Evolutionary conservation across 2,797 vertebrate species (phyloP), one percentile per base, ranked within the genome.

Genomic region (Rhinatrema bivittatum): DNA sequence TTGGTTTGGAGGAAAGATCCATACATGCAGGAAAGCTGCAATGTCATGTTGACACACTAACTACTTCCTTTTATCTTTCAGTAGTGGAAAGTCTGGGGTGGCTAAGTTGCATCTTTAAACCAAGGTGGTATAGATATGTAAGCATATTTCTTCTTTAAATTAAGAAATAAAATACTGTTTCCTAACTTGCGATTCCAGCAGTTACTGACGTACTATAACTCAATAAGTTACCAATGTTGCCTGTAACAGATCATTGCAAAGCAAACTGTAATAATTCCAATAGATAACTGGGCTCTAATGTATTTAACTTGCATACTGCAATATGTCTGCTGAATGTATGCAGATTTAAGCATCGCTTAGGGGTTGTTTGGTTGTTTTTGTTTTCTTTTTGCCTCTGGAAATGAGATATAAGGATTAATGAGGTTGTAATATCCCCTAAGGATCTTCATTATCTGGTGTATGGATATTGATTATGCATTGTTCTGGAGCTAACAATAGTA

Each of bases 201-300:
- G 32, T 25, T 32, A 42, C 27, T 28, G 16, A 38, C 38, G 39
- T 38, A 42, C 56, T 51, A 25, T 65, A 63, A 60, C 32, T 58
- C 42, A 47, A 29, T 43, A 46, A 57, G 44, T 35, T 26, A 2
- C 3, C 37, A 48, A 42, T 58, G 10, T 40, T 55, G 68, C 64
- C 52, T 34, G 17, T 58, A 46, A 53, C 53, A 40, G n/a, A 33
- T 38, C 28, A 10, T 40, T 36, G 46, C 51, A 46, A 51, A 48
- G 36, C 33, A 21, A 43, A 24, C 16, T 53, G 1, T 29, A 44
- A 51, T 26, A 42, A 19, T 39, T 20, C 37, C 39, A 35, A n/a
- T 41, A 36, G 26, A 19, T 11, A 20, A n/a, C n/a, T n/a, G n/a
- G n/a, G n/a, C n/a, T n/a, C n/a, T n/a, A n/a, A n/a, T n/a, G n/a